phyloP scores from a whole-genome alignment of 2,797 vertebrate species.

The Urocyon cinereoargenteus region DNA sequence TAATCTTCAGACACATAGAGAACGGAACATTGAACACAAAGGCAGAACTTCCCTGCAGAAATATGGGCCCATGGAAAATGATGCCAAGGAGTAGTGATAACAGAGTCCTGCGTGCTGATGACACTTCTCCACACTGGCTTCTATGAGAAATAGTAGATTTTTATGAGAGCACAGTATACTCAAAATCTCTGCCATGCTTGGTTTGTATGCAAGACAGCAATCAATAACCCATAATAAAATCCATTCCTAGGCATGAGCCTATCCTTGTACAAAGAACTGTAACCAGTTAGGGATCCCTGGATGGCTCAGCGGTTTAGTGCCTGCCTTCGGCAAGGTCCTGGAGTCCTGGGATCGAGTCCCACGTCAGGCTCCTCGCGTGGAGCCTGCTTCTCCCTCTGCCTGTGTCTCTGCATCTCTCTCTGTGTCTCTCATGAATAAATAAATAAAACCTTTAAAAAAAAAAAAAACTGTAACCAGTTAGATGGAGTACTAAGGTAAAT shows the following conservation, averaged over 20 bases:
- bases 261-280: background rate
- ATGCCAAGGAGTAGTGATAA: background rate
- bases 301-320: no score
- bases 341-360: no score
- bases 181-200: background rate
- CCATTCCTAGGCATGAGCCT: background rate
- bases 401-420: no score
- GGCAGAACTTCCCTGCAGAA: background rate
- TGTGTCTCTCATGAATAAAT: no score
- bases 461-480: background rate
- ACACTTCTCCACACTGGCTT: background rate
- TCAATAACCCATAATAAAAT: background rate
- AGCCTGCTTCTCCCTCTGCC: no score
- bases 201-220: background rate
- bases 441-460: no score
- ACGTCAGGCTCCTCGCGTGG: no score
- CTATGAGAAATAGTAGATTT: background rate
- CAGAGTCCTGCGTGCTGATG: no score
- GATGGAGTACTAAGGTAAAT: background rate
- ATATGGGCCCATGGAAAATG: background rate
- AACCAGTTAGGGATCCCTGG: background rate
- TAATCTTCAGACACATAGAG: background rate
- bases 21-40: background rate
- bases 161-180: background rate
- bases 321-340: no score